Evolutionary conservation across 2,888 invertebrate species (phyloP).

Genomic region (Dorcus parallelipipedus): DNA sequence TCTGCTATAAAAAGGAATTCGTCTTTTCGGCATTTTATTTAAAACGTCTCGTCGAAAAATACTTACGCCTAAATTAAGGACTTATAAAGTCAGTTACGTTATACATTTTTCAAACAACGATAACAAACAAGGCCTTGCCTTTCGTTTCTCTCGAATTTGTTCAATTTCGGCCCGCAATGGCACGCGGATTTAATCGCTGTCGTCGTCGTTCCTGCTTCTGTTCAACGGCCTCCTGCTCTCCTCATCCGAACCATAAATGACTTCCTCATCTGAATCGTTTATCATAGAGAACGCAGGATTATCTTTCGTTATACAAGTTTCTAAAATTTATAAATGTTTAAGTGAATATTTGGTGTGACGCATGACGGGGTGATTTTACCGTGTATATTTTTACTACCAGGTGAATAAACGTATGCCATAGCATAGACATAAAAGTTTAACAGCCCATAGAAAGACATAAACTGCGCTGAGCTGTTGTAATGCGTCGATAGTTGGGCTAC

Average conservation of each 20-base stretch:
- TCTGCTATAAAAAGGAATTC: no score
- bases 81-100: no score
- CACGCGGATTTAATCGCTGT: constrained; percentile 59
- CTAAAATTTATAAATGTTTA: constrained; percentile 52
- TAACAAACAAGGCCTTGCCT: no score
- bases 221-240: constrained; percentile 80
- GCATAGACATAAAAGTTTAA: constrained; percentile 92
- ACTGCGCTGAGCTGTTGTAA: constrained; percentile 89
- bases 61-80: no score
- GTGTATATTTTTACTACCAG: constrained; percentile 74
- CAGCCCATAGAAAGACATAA: constrained; percentile 92
- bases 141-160: no score
- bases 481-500: constrained; percentile 83
- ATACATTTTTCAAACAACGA: no score
- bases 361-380: constrained; percentile 57
- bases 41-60: no score
- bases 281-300: constrained; percentile 98
- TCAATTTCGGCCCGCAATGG: no score
- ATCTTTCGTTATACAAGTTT: constrained; percentile 90
- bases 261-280: constrained; percentile 96
- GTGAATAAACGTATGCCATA: constrained; percentile 93
- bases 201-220: constrained; percentile 66
- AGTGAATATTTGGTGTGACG: neutral
- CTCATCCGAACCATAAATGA: constrained; percentile 90
- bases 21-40: no score